Conservation (phyloP, 1,140 invertebrate species). For the Copidosoma floridanum region DNA sequence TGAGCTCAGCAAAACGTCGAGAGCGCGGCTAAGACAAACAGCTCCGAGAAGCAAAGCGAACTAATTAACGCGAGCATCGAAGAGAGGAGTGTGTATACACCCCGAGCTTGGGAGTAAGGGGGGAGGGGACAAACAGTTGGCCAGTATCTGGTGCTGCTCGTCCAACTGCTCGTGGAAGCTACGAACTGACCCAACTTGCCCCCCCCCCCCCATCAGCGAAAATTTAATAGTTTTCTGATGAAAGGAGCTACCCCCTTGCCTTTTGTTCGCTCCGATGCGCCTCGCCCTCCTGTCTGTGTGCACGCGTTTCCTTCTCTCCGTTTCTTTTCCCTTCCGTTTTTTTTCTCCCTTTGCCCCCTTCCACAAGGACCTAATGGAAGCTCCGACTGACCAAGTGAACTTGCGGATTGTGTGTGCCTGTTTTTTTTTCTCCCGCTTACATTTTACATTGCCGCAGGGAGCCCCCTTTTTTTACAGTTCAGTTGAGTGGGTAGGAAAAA, state of each 20-base stretch:
- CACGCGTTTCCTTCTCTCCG: neutral
- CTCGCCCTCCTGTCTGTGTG: no score
- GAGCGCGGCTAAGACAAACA: conserved; percentile 15
- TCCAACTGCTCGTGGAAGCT: no score
- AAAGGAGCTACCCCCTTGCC: neutral
- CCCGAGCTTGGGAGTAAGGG: no score
- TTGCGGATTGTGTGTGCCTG: neutral
- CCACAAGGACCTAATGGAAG: conserved; percentile 15
- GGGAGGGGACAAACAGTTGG: neutral
- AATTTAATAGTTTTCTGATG: conserved; percentile 22
- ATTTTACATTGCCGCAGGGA: no score
- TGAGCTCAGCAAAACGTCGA: neutral
- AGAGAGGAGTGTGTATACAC: neutral
- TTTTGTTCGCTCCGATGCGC: conserved; percentile 11
- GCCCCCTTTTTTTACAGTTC: neutral
- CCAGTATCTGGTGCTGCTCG: neutral
- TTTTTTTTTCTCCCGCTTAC: neutral
- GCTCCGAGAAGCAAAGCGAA: conserved; percentile 5
- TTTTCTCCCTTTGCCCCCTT: neutral
- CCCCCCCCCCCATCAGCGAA: neutral
- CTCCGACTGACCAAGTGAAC: conserved; percentile 18
- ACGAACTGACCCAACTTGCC: neutral
- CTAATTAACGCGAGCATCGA: conserved; percentile 14
- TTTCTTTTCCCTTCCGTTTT: neutral
- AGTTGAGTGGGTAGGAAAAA: neutral